phyloP scores from a whole-genome alignment of 2,797 vertebrate species.

The Pelochelys cantorii region DNA sequence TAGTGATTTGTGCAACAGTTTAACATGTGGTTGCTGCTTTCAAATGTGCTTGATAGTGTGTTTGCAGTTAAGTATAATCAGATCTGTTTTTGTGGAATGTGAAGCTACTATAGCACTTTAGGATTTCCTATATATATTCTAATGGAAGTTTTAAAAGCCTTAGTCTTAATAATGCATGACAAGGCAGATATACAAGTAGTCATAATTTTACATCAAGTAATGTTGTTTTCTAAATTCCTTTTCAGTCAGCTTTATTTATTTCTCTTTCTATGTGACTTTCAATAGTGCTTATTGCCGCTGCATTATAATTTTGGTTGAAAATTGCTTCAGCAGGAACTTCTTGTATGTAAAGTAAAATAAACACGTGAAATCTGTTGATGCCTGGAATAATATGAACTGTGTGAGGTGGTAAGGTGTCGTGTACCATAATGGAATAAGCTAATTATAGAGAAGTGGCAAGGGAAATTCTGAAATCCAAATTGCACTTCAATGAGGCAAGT shows the following conservation, averaged over 20 bases:
- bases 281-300: background rate
- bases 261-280: background rate
- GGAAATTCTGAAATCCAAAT: background rate
- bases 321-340: background rate
- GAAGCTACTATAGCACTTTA: background rate
- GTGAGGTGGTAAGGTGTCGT: background rate
- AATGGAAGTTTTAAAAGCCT: slow-evolving; percentile 1
- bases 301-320: background rate
- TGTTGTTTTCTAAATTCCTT: background rate
- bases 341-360: background rate
- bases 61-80: background rate
- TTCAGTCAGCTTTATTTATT: background rate
- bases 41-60: background rate
- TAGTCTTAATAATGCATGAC: background rate
- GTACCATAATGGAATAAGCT: background rate
- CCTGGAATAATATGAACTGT: background rate
- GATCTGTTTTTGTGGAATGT: background rate
- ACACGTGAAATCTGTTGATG: background rate
- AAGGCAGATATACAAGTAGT: fast-evolving
- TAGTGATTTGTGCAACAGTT: slow-evolving; percentile 11
- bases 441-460: background rate
- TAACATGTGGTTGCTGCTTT: background rate
- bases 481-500: background rate
- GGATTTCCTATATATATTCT: background rate
- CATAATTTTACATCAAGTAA: slow-evolving; percentile 1